Evolutionary conservation across 1,140 invertebrate genomes (phyloP), one percentile per base, ranked within the genome.

Genomic region (Belonocnema kinseyi): DNA sequence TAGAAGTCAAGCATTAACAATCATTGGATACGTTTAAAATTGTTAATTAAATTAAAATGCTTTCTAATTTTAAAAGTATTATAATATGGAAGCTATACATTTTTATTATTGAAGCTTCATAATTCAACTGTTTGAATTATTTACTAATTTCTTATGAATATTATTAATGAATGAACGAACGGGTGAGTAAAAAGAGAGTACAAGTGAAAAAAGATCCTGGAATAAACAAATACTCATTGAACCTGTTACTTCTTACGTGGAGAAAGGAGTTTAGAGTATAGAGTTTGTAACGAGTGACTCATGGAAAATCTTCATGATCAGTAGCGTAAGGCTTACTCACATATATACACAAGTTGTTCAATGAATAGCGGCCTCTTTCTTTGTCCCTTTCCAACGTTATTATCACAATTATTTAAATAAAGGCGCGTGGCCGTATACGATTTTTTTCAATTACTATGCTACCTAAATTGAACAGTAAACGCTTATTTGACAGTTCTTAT

Each of bases 171-270:
- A 46, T 46, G 40, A 11, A 11, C 10, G 8, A 46, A 10, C 10
- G 6, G 40, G 7, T 3, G 12, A n/a, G 19, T n/a, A 56, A 13
- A 56, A 56, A 12, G 54, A 19, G 19, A 19, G 54, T 19, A 19
- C 16, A n/a, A 56, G 54, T n/a, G 54, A 19, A 14, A 19, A 56
- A 19, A 19, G 19, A 19, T 7, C 16, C 8, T 26, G 71, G 16
- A 51, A 72, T 51, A 72, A 72, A 72, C 46, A 72, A 72, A 72
- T 17, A 72, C 52, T 72, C 46, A 50, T 72, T 72, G 19, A 72
- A 50, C 71, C 71, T 72, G 50, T 51, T 72, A 72, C 46, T 50
- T 50, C 71, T n/a, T 72, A 72, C 50, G n/a, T 50, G 46, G 71
- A 72, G 71, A 72, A 72, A 52, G 71, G 71, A 72, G 71, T 72